Evolutionary conservation across 1,140 invertebrate species (phyloP).

Genomic region (Hydropsyche tenuis): DNA sequence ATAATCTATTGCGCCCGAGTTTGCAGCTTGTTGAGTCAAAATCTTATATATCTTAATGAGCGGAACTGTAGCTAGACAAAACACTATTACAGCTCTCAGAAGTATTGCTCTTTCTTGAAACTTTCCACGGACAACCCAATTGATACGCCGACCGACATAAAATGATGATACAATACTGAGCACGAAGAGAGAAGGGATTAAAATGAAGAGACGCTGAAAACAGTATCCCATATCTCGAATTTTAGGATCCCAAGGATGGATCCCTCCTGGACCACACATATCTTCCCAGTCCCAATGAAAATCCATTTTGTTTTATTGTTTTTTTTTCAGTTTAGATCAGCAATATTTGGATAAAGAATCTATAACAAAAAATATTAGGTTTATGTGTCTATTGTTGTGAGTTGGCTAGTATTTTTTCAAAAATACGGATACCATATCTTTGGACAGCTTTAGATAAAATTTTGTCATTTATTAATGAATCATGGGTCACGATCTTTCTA

Average conservation of each 20-base stretch:
- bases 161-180: constrained; percentile 77
- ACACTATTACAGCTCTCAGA: constrained; percentile 66
- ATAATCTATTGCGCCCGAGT: constrained; percentile 68
- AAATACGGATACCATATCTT: too few relatives aligned
- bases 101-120: constrained; percentile 68
- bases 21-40: constrained; percentile 53
- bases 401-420: too few relatives aligned
- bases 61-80: constrained; percentile 70
- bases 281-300: constrained; percentile 73
- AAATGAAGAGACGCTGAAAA: constrained; percentile 78
- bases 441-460: too few relatives aligned
- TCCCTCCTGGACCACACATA: constrained; percentile 71
- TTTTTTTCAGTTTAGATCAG: not conserved
- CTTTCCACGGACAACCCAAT: constrained; percentile 64
- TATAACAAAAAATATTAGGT: too few relatives aligned
- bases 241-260: constrained; percentile 70
- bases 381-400: too few relatives aligned
- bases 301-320: constrained; percentile 7
- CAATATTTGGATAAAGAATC: too few relatives aligned
- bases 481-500: too few relatives aligned
- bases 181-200: constrained; percentile 73
- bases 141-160: constrained; percentile 71
- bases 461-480: too few relatives aligned
- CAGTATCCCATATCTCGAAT: constrained; percentile 78
- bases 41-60: constrained; percentile 68